Conservation (phyloP, 2,797 vertebrate species). For the Borostomias antarcticus region DNA sequence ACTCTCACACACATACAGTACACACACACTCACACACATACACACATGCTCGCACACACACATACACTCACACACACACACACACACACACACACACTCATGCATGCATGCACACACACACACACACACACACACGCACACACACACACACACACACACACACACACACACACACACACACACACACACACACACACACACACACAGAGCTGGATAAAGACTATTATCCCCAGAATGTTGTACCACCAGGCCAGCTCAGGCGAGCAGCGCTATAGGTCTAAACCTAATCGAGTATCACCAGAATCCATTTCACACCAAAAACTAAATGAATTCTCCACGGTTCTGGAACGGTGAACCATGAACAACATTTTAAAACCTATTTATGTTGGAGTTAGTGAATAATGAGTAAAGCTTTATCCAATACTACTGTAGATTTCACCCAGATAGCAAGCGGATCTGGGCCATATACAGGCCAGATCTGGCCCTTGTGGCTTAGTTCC, state of each 20-base stretch:
- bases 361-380: conserved; percentile 24
- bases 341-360: conserved; percentile 18
- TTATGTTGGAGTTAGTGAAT: background rate
- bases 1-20: too few relatives aligned
- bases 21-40: too few relatives aligned
- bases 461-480: too few relatives aligned
- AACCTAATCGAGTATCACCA: conserved; percentile 25
- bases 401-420: background rate
- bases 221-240: conserved; percentile 11
- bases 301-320: conserved; percentile 27
- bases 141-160: conserved; percentile 4
- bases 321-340: conserved; percentile 2
- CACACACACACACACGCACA: background rate
- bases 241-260: conserved; percentile 44
- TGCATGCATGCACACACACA: conserved; percentile 29
- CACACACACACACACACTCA: too few relatives aligned
- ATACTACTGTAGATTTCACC: too few relatives aligned
- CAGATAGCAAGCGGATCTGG: too few relatives aligned
- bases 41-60: too few relatives aligned
- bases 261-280: conserved; percentile 21
- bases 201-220: background rate
- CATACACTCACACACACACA: too few relatives aligned
- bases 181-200: conserved; percentile 8
- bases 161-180: background rate
- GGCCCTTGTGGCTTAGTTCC: too few relatives aligned